Percentiles rank a stretch among this genome's conserved stretches.
phyloP scores from a whole-genome alignment of 2,888 invertebrate species.

The Lacanobia oleracea region DNA sequence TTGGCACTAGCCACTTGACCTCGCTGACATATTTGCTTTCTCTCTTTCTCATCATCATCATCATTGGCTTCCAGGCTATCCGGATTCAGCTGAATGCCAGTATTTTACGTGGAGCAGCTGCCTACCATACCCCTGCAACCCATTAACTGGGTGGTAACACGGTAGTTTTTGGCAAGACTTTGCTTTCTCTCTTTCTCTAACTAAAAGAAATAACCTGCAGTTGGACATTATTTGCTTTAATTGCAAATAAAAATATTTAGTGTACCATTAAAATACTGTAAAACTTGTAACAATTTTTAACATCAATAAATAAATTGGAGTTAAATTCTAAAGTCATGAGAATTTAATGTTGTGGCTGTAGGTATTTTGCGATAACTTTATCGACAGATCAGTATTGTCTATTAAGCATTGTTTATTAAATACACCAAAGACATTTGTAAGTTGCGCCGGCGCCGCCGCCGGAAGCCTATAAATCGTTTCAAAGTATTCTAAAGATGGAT shows the following conservation, averaged over 20 bases:
- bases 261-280: too few species aligned
- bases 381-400: slow-evolving; percentile 33
- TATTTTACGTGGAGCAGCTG: too few species aligned
- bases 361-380: not conserved
- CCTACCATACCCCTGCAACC: too few species aligned
- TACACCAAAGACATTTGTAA: slow-evolving; percentile 28
- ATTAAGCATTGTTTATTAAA: slow-evolving; percentile 10
- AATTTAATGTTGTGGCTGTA: not conserved
- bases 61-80: too few species aligned
- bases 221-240: too few species aligned
- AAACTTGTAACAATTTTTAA: too few species aligned
- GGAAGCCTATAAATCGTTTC: slow-evolving; percentile 64
- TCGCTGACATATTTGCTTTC: slow-evolving; percentile 9
- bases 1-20: slow-evolving; percentile 3
- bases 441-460: slow-evolving; percentile 63
- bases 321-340: not conserved
- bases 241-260: too few species aligned
- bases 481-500: slow-evolving; percentile 71
- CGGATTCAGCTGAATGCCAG: too few species aligned
- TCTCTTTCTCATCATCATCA: not conserved
- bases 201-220: not conserved
- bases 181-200: not conserved
- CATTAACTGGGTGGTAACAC: too few species aligned
- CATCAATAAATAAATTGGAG: not conserved
- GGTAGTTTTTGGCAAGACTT: too few species aligned